These are phyloP conservation scores for Ceuthmochares aereus DNA, from an alignment of 2,113 vertebrate genomes.

Conservation along the genomic window DNA sequence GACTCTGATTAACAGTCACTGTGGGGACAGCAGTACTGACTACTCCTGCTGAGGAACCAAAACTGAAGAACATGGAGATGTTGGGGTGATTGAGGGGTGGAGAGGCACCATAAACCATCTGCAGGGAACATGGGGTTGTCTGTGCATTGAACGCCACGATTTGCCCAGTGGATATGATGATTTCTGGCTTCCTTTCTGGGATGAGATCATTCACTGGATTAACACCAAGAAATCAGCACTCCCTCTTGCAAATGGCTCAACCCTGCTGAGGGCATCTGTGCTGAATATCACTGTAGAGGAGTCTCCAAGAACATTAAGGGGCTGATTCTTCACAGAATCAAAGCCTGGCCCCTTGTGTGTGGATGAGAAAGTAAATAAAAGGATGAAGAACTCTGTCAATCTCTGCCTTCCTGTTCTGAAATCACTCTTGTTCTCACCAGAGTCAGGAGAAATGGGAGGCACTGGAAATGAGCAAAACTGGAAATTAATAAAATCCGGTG, in stretches of 20 bases:
- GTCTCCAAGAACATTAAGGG: neutral
- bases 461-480: neutral
- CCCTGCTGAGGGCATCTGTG: slow-evolving; percentile 70
- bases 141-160: neutral
- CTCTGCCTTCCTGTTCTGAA: neutral
- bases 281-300: neutral
- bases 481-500: neutral
- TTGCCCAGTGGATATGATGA: neutral
- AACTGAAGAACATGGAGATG: neutral
- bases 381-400: neutral
- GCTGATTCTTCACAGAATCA: neutral
- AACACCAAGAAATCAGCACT: slow-evolving; percentile 32
- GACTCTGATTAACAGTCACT: neutral
- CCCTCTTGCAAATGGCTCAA: neutral
- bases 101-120: neutral
- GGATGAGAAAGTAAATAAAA: neutral
- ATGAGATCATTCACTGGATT: slow-evolving; percentile 46
- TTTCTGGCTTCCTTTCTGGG: slow-evolving; percentile 18
- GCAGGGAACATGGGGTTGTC: neutral
- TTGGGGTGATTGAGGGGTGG: neutral
- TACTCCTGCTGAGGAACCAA: neutral
- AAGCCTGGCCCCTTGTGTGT: neutral
- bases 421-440: neutral
- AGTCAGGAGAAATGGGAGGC: neutral
- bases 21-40: neutral